Evolutionary conservation across 2,113 vertebrate genomes (phyloP).

Genomic region (Myrmecophaga tridactyla): DNA sequence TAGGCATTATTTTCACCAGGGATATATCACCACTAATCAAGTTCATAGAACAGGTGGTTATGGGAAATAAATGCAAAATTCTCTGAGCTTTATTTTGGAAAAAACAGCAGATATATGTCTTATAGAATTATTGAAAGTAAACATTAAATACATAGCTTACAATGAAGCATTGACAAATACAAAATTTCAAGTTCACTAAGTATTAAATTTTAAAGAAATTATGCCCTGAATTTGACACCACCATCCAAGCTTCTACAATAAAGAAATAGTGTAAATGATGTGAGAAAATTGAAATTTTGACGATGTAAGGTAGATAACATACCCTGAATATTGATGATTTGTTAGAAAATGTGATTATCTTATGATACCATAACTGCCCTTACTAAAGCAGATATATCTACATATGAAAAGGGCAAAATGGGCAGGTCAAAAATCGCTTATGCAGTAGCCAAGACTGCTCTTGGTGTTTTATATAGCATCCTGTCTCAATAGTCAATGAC

Average conservation of each 20-base stretch:
- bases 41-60: background rate
- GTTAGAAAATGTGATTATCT: background rate
- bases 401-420: background rate
- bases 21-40: background rate
- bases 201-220: background rate
- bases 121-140: background rate
- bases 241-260: background rate
- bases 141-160: background rate
- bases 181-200: background rate
- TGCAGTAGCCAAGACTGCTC: background rate
- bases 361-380: background rate
- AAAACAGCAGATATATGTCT: background rate
- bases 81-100: background rate
- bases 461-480: background rate
- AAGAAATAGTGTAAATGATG: background rate
- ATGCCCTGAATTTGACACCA: background rate
- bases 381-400: background rate
- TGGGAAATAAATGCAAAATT: background rate
- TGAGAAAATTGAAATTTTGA: background rate
- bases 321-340: background rate
- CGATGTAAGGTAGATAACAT: background rate
- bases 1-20: background rate
- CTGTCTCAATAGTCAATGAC: background rate
- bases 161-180: background rate
- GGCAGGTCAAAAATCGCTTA: background rate